Percentiles rank a stretch among this genome's conserved stretches.
phyloP scores from a whole-genome alignment of 2,888 invertebrate species.

The Microchrysa polita region DNA sequence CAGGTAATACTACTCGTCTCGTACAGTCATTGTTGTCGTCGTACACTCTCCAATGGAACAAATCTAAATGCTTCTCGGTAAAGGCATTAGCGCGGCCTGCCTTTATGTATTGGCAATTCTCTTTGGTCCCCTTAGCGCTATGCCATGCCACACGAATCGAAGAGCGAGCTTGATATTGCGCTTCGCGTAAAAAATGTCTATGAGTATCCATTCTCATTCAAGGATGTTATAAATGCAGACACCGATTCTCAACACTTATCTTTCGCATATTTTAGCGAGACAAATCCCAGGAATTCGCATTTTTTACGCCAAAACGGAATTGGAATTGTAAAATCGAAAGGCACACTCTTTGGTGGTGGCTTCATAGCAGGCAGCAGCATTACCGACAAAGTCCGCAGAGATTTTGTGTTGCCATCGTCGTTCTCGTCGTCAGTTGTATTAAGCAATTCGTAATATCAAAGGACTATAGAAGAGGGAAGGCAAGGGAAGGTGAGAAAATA shows the following conservation, averaged over 20 bases:
- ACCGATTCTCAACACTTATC: slow-evolving; percentile 25
- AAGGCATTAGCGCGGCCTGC: neutral
- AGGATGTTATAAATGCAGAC: slow-evolving; percentile 4
- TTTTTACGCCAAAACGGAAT: neutral
- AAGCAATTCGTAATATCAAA: neutral
- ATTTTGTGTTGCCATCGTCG: too few relatives aligned
- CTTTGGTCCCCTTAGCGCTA: neutral
- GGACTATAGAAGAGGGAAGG: too few relatives aligned
- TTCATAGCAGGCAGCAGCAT: slow-evolving; percentile 38
- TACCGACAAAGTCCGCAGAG: slow-evolving; percentile 29
- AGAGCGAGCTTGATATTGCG: neutral
- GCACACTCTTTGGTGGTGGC: slow-evolving; percentile 24
- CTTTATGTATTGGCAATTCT: neutral
- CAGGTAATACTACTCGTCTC: too few relatives aligned
- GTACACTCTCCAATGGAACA: neutral
- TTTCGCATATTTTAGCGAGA: slow-evolving; percentile 38
- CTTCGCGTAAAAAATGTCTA: neutral
- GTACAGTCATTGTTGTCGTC: slow-evolving; percentile 18
- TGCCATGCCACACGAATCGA: neutral
- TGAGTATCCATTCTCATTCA: slow-evolving; percentile 2
- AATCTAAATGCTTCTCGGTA: slow-evolving; percentile 2
- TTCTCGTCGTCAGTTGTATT: slow-evolving; percentile 15
- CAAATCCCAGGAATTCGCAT: slow-evolving; percentile 15
- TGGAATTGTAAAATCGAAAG: slow-evolving; percentile 24
- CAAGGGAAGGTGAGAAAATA: too few relatives aligned